Evolutionary conservation across 2,888 invertebrate species (phyloP).

Genomic region (Noctua janthina): DNA sequence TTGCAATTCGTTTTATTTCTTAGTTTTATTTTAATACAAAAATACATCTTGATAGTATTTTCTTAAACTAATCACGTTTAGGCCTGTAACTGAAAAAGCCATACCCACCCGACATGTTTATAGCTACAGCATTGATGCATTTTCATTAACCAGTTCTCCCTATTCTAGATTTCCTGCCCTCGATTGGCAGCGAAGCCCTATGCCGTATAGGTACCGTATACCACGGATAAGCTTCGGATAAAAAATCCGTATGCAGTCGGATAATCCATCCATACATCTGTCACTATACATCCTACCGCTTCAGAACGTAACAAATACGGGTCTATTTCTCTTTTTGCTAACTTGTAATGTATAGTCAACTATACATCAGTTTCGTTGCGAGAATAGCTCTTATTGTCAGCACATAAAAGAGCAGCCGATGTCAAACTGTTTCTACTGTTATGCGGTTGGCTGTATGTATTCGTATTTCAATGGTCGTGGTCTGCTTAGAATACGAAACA

Average conservation of each 20-base stretch:
- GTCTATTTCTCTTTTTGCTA: constrained; percentile 17
- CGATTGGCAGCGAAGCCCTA: constrained; percentile 53
- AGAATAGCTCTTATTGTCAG: constrained; percentile 1
- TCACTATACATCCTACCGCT: constrained; percentile 18
- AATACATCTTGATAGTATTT: background rate
- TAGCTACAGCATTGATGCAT: constrained; percentile 33
- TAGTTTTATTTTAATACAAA: background rate
- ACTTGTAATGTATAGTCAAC: background rate
- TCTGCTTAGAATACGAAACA: constrained; percentile 24
- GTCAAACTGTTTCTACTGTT: background rate
- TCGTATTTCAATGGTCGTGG: constrained; percentile 11
- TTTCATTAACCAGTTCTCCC: constrained; percentile 38
- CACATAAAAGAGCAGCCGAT: background rate
- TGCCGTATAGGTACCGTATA: background rate
- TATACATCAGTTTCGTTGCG: background rate
- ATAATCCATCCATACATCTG: constrained; percentile 54
- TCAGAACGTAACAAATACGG: constrained; percentile 23
- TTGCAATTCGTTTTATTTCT: background rate
- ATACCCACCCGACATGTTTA: constrained; percentile 17
- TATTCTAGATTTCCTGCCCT: constrained; percentile 44
- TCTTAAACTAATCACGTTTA: background rate
- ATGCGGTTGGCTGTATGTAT: background rate
- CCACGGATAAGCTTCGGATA: constrained; percentile 52
- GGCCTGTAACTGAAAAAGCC: constrained; percentile 11
- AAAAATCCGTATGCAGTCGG: constrained; percentile 49